Evolutionary conservation across 2,888 invertebrate species (phyloP), one percentile per base, ranked within the genome.

Genomic region (Drosophila gaucha): DNA sequence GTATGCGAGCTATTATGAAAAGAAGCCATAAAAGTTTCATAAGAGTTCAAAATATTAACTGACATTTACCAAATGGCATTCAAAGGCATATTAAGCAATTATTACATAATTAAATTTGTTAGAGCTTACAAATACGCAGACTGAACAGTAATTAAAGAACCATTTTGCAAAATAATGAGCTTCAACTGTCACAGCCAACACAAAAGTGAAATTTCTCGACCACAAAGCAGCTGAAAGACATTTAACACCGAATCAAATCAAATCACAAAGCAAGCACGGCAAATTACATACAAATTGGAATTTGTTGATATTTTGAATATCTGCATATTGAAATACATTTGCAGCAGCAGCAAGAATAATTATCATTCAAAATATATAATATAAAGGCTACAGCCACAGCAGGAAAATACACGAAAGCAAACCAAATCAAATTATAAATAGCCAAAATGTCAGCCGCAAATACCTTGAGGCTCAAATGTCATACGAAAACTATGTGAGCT

Each of bases 381-480:
- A 43, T 20, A 20, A 20, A 3, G 20, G 12, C 3, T 1, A 2
- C 1, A 50, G 35, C 18, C 24, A 10, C 12, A 43, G 22, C 14
- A 58, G 22, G n/a, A 38, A 70, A 44, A 33, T 30, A 20, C 54
- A 41, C 16, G 52, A 16, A 44, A 24, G 41, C 16, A 35, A 54
- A 33, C 38, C 64, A 35, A 71, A 79, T 71, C 57, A 60, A 79
- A 79, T 82, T 71, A 46, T 54, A 67, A 57, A 79, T 64, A 36
- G 46, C 36, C 51, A 39, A 66, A 67, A 66, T 46, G 49, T 31
- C 50, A 38, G 43, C 58, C 20, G 22, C 41, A 47, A 58, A 50
- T 51, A 10, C 20, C 41, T 44, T 60, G 22, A 50, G 57, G 38
- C 44, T 59, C 44, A 35, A 52, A 22, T 59, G 74, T 43, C 70